Conservation (phyloP, 2,797 vertebrate species). For the Sylvia borin region DNA sequence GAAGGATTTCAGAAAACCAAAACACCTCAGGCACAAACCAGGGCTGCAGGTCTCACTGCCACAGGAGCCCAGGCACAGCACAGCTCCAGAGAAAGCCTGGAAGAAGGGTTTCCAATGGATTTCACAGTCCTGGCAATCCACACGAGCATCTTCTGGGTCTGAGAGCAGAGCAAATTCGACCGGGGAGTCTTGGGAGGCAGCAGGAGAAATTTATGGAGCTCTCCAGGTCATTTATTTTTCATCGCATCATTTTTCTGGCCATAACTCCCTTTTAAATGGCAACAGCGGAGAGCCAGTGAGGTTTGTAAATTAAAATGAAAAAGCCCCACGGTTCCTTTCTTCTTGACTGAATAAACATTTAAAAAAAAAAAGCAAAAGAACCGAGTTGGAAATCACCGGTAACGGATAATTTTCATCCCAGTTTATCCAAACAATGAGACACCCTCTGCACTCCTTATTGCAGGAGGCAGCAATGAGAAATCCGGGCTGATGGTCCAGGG, state of each 20-base stretch:
- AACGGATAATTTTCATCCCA: not conserved
- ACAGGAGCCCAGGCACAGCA: not conserved
- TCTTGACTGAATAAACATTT: slow-evolving; percentile 45
- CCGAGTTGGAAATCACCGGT: not conserved
- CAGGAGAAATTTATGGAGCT: not conserved
- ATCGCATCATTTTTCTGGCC: slow-evolving; percentile 19
- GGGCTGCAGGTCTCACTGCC: not conserved
- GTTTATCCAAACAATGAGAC: not conserved
- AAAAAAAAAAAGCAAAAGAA: not conserved
- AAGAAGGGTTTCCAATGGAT: not conserved
- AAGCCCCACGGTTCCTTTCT: slow-evolving; percentile 43
- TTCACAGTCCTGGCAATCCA: not conserved
- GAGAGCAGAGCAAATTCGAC: not conserved
- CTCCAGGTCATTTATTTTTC: slow-evolving; percentile 39
- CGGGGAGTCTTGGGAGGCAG: slow-evolving; percentile 9
- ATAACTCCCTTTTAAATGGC: slow-evolving; percentile 47
- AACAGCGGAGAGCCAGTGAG: slow-evolving; percentile 16
- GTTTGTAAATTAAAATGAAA: slow-evolving; percentile 57
- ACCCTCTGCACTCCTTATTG: slow-evolving; percentile 23
- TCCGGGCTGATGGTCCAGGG: not conserved
- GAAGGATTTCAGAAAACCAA: no score
- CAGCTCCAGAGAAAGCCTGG: not conserved
- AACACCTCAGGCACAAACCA: no score
- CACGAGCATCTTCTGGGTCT: not conserved
- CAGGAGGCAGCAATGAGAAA: slow-evolving; percentile 5